Percentiles rank a stretch among this genome's conserved stretches.
These are phyloP conservation scores for Jordanella pulchra DNA, from an alignment of 2,797 vertebrate genomes.

Conservation along the genomic window DNA sequence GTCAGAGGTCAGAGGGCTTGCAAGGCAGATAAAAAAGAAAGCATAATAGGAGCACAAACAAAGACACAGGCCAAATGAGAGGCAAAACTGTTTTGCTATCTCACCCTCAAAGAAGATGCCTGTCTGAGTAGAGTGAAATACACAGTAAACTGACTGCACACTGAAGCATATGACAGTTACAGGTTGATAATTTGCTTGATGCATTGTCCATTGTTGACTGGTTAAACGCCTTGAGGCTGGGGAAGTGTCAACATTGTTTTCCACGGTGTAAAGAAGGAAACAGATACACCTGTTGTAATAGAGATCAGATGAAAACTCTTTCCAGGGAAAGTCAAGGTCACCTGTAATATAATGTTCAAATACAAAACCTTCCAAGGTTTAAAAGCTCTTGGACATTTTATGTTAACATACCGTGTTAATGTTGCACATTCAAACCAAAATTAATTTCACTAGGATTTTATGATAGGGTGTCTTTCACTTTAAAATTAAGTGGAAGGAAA, in stretches of 20 bases:
- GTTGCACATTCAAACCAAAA: not conserved
- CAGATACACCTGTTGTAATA: conserved; percentile 14
- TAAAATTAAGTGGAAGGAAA: too few species aligned
- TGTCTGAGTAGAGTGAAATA: conserved; percentile 12
- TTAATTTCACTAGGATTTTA: too few species aligned
- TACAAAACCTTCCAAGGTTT: not conserved
- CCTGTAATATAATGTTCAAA: not conserved
- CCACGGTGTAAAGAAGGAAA: conserved; percentile 24
- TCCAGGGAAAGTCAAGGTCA: not conserved
- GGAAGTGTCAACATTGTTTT: conserved; percentile 63
- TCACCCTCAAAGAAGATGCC: conserved; percentile 31
- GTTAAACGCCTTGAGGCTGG: conserved; percentile 40
- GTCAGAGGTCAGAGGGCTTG: conserved; percentile 58
- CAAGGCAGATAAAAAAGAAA: conserved; percentile 52
- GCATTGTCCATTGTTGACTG: conserved; percentile 65
- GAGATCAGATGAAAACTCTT: not conserved
- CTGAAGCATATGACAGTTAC: conserved; percentile 29
- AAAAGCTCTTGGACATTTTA: not conserved
- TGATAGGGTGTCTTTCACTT: too few species aligned
- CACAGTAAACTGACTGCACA: conserved; percentile 31
- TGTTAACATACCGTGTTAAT: too few species aligned
- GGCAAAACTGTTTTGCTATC: conserved; percentile 33
- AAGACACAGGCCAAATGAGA: conserved; percentile 55
- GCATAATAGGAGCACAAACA: conserved; percentile 69
- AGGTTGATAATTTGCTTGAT: conserved; percentile 37